Conservation (phyloP, 2,797 vertebrate genomes). For the Rhinella marina region DNA sequence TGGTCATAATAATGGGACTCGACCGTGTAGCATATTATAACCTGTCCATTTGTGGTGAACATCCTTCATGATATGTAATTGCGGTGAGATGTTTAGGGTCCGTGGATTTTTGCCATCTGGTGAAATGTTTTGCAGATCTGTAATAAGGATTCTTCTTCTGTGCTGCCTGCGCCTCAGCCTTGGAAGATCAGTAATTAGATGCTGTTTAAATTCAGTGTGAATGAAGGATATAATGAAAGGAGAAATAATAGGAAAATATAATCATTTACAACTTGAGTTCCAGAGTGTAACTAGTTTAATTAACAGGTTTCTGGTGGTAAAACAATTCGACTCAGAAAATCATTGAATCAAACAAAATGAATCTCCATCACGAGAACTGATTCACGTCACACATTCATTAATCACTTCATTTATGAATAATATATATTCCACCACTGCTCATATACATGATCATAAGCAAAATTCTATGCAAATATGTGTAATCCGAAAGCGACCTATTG, state of each 20-base stretch:
- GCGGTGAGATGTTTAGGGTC: not conserved
- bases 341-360: constrained; percentile 64
- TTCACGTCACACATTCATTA: constrained; percentile 1
- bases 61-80: not conserved
- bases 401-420: not conserved
- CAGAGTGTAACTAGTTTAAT: constrained; percentile 68
- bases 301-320: constrained; percentile 69
- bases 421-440: not conserved
- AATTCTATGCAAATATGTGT: too few species aligned
- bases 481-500: too few species aligned
- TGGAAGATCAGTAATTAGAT: constrained; percentile 72
- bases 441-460: not conserved
- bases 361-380: constrained; percentile 45
- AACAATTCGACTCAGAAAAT: constrained; percentile 66
- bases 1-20: not conserved
- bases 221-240: constrained; percentile 71
- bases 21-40: constrained; percentile 1
- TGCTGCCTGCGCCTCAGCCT: constrained; percentile 53
- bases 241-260: constrained; percentile 66
- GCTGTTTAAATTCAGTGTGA: constrained; percentile 72
- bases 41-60: not conserved
- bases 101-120: constrained; percentile 1
- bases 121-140: constrained; percentile 41
- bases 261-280: constrained; percentile 64
- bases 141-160: constrained; percentile 64